Percentiles rank a stretch among this genome's conserved stretches.
Evolutionary conservation across 2,113 vertebrate genomes (phyloP).

Genomic region (Herpetotheres cachinnans): DNA sequence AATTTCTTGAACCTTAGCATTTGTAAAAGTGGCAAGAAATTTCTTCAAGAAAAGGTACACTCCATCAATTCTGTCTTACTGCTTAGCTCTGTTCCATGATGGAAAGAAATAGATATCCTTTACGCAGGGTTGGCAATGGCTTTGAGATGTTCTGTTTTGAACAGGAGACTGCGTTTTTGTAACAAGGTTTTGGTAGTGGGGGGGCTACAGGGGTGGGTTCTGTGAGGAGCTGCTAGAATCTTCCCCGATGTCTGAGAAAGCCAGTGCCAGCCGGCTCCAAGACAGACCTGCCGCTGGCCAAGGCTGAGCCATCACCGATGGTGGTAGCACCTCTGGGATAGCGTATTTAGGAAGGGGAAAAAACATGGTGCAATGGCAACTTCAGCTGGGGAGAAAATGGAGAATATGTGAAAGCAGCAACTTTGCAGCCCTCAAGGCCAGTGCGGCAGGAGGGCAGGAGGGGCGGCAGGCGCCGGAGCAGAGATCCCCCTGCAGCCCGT

Average conservation of each 20-base stretch:
- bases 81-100: background rate
- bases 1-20: background rate
- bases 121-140: background rate
- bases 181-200: too few relatives aligned
- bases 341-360: too few relatives aligned
- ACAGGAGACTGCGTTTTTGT: background rate
- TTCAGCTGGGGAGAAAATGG: too few relatives aligned
- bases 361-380: too few relatives aligned
- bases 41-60: background rate
- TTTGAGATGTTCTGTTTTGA: background rate
- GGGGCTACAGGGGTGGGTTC: background rate
- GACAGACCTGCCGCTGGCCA: accelerated
- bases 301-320: too few relatives aligned
- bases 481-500: too few relatives aligned
- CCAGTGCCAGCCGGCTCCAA: background rate
- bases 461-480: too few relatives aligned
- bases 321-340: too few relatives aligned
- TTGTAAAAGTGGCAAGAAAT: background rate
- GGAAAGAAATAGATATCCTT: background rate
- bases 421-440: too few relatives aligned
- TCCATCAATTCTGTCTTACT: background rate
- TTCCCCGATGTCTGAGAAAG: background rate
- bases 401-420: too few relatives aligned
- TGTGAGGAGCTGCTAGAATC: background rate
- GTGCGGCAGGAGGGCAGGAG: too few relatives aligned